Base-by-base conservation (phyloP, 2,888 invertebrate genomes). In the Thereva nobilitata region DNA sequence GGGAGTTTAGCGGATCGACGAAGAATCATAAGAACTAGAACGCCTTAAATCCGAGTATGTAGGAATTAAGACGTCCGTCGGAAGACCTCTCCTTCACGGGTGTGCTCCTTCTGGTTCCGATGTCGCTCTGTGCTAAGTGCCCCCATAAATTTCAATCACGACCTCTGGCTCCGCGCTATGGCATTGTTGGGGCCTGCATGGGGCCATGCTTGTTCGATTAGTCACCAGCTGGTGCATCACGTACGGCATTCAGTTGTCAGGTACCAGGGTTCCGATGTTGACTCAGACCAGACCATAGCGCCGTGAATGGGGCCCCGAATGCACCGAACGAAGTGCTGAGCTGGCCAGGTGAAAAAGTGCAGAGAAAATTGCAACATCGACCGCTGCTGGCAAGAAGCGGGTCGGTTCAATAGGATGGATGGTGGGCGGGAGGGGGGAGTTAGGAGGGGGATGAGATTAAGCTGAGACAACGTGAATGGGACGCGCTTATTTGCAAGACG, bases 111-210 rank as follows among this genome's bases (percentile, higher is more conserved):
- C 23, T 23, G 23, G 23, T 23, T 23, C 1, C 23, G 23, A 23
- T 23, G 23, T 23, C 23, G 23, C 23, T 47, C n/a, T 10, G 45
- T 47, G 45, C 49, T 37, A 47, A 47, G 49, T 37, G 47, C 45
- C 49, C 59, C 47, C 59, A 47, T 49, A 59, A 59, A 59, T 59
- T 59, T 59, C 59, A 59, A 59, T 59, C 49, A 42, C 47, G 49
- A 59, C 59, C 59, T 59, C 37, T 59, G 59, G 8, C 10, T 47
- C 38, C 35, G 23, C 38, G 12, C 59, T 34, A 38, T 7, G 59
- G 37, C 37, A 5, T 37, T 59, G 47, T 59, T 37, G 47, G 47
- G 41, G 10, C 34, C 34, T 34, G 57, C 57, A 38, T 10, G 45
- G 38, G 59, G 49, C 59, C 45, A 59, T 59, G 47, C 10, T 59